Percentiles rank a stretch among this genome's conserved stretches.
phyloP scores from a whole-genome alignment of 2,888 invertebrate species.

The Apomyelois bistriatella region DNA sequence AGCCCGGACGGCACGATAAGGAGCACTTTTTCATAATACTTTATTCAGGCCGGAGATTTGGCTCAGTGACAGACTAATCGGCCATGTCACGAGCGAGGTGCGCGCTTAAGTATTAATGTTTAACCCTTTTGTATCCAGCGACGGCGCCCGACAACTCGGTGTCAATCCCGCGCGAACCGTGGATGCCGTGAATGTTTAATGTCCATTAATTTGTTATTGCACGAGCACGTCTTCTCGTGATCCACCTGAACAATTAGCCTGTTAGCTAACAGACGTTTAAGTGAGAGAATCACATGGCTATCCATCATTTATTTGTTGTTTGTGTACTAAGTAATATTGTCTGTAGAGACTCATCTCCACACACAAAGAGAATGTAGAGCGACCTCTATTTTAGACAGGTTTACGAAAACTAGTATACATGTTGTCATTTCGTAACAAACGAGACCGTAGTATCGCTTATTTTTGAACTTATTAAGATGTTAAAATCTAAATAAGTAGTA shows the following conservation, averaged over 20 bases:
- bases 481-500: too few species aligned
- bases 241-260: background rate
- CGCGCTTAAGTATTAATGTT: conserved; percentile 72
- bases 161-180: conserved; percentile 60
- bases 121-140: conserved; percentile 67
- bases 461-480: too few species aligned
- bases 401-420: too few species aligned
- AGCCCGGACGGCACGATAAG: conserved; percentile 58
- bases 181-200: conserved; percentile 66
- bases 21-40: conserved; percentile 77
- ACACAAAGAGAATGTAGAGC: too few species aligned
- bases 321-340: background rate
- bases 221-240: conserved; percentile 3
- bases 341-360: too few species aligned
- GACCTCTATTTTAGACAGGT: too few species aligned
- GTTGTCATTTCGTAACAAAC: too few species aligned
- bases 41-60: conserved; percentile 72
- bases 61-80: conserved; percentile 75
- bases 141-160: conserved; percentile 57
- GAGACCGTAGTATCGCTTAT: too few species aligned
- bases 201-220: conserved; percentile 69
- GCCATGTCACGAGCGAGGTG: conserved; percentile 66
- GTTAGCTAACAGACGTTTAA: conserved; percentile 1
- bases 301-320: background rate
- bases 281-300: background rate